Conservation (phyloP, 2,888 invertebrate species). For the Phytoseiulus persimilis region DNA sequence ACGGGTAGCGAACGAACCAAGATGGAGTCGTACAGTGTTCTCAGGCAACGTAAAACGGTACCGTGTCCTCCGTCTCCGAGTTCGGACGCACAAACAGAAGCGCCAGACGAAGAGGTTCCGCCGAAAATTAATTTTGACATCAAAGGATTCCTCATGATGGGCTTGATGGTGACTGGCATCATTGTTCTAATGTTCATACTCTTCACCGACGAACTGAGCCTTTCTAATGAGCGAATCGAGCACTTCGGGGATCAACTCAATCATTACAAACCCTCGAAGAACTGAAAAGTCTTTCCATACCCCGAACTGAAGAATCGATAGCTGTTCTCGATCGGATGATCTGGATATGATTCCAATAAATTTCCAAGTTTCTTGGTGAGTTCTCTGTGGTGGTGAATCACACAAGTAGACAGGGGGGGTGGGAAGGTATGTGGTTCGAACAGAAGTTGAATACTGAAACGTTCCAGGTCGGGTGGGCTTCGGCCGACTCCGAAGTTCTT, state of each 20-base stretch:
- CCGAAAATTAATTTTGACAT: background rate
- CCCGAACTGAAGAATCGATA: no score
- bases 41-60: background rate
- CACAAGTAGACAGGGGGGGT: no score
- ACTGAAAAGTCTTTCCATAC: no score
- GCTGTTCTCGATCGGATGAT: no score
- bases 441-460: no score
- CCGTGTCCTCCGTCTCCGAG: background rate
- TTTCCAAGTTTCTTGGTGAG: no score
- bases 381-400: no score
- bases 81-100: background rate
- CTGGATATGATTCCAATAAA: no score
- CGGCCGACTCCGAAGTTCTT: no score
- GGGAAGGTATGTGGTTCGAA: no score
- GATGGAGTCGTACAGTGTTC: background rate
- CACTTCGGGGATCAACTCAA: conserved; percentile 6
- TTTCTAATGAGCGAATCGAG: background rate
- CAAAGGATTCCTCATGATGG: conserved; percentile 38
- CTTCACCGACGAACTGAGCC: conserved; percentile 18
- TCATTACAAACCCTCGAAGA: background rate
- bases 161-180: conserved; percentile 11
- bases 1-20: background rate
- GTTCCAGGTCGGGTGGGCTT: no score
- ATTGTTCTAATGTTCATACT: conserved; percentile 10
- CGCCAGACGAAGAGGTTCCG: background rate